Conservation (phyloP, 2,113 vertebrate species). For the Vidua chalybeata region DNA sequence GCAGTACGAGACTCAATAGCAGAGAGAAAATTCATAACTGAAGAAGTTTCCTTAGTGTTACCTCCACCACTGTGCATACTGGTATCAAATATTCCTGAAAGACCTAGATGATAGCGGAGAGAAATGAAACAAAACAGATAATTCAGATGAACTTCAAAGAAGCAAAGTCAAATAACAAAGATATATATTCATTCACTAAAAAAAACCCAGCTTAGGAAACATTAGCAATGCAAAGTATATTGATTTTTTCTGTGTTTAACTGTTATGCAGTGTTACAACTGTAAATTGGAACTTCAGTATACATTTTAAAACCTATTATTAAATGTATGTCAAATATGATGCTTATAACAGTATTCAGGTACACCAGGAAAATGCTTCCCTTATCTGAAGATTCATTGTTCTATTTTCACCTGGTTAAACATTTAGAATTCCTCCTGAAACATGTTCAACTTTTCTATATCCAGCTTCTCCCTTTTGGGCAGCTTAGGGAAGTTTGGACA, state of each 20-base stretch:
- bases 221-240: neutral
- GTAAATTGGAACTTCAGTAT: neutral
- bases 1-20: slow-evolving; percentile 89
- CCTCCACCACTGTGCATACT: slow-evolving; percentile 80
- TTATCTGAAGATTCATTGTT: neutral
- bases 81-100: slow-evolving; percentile 87
- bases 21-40: slow-evolving; percentile 95
- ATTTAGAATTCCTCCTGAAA: neutral
- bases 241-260: neutral
- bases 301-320: neutral
- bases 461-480: neutral
- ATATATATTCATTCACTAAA: neutral
- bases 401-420: neutral
- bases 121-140: slow-evolving; percentile 28
- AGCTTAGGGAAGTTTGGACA: neutral
- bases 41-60: slow-evolving; percentile 91
- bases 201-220: neutral
- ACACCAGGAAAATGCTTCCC: neutral
- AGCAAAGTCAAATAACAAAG: neutral
- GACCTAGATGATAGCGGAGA: slow-evolving; percentile 59
- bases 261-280: neutral
- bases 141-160: neutral
- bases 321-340: neutral
- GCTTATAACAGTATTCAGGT: neutral
- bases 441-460: neutral